A percentile compares a stretch with the other conserved stretches of the same genome.
Evolutionary conservation across 2,888 invertebrate species (phyloP).

Genomic region (Leptogaster cylindrica): DNA sequence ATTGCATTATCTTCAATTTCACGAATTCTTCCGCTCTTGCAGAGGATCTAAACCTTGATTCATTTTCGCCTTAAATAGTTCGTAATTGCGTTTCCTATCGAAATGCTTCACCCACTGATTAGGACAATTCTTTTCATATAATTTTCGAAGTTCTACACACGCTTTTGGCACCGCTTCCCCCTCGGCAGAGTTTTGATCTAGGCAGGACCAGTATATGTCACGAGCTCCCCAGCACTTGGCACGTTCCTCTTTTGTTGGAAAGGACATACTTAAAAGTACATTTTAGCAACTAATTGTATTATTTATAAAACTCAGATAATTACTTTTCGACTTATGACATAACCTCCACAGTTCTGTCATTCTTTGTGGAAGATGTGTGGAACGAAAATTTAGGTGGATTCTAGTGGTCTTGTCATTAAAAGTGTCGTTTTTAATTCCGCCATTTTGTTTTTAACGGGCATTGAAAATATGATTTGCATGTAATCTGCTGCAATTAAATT

Average conservation of each 20-base stretch:
- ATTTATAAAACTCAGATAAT: not conserved
- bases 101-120: conserved; percentile 93
- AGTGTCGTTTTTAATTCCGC: too few species aligned
- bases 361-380: conserved; percentile 4
- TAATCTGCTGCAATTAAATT: too few species aligned
- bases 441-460: too few species aligned
- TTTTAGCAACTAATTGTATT: not conserved
- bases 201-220: conserved; percentile 89
- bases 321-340: not conserved
- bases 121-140: conserved; percentile 80
- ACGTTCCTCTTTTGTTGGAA: conserved; percentile 79
- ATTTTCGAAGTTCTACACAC: conserved; percentile 74
- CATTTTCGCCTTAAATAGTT: conserved; percentile 86
- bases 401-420: too few species aligned
- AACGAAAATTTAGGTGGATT: not conserved
- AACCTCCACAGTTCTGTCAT: not conserved
- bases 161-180: conserved; percentile 65
- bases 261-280: too few species aligned
- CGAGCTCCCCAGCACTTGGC: conserved; percentile 83
- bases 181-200: conserved; percentile 71
- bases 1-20: not conserved
- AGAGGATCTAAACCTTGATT: conserved; percentile 86
- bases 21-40: conserved; percentile 43
- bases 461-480: too few species aligned
- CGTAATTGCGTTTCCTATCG: conserved; percentile 86